These are phyloP conservation scores for Napeogenes inachia DNA, from an alignment of 2,888 invertebrate species.

Conservation along the genomic window DNA sequence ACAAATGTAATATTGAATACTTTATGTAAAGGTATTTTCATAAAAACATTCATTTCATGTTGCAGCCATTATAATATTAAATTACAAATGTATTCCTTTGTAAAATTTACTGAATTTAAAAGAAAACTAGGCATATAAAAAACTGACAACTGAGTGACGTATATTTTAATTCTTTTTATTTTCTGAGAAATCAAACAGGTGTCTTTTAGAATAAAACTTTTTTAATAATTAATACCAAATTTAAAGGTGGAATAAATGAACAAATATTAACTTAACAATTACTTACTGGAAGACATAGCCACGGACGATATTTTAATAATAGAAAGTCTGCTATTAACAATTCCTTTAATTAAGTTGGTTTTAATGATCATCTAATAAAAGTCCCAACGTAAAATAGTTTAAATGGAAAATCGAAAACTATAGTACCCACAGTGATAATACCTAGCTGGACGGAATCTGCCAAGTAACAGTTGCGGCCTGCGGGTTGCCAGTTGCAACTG, in stretches of 20 bases:
- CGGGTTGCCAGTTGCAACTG: neutral
- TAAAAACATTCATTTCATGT: constrained; percentile 19
- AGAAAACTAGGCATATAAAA: neutral
- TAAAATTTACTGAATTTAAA: neutral
- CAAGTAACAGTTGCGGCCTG: neutral
- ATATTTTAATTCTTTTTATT: neutral
- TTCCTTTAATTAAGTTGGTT: constrained; percentile 39
- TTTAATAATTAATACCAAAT: neutral
- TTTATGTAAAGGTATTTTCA: constrained; percentile 18
- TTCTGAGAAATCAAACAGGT: neutral
- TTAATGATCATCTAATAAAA: constrained; percentile 50
- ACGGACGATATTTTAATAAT: constrained; percentile 38
- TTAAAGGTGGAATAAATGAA: constrained; percentile 6
- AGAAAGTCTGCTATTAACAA: constrained; percentile 38
- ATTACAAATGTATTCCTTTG: constrained; percentile 8
- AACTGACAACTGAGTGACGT: neutral
- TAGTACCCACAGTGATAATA: too few relatives aligned
- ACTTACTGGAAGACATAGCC: constrained; percentile 53
- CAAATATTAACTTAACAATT: constrained; percentile 7
- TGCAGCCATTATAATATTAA: constrained; percentile 7
- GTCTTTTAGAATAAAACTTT: neutral
- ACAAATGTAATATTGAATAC: constrained; percentile 25
- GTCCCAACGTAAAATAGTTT: constrained; percentile 27
- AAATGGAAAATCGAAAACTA: too few relatives aligned
- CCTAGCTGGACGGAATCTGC: neutral